Evolutionary conservation across 2,797 vertebrate species (phyloP), one percentile per base, ranked within the genome.

Genomic region (Myotis findleyi): DNA sequence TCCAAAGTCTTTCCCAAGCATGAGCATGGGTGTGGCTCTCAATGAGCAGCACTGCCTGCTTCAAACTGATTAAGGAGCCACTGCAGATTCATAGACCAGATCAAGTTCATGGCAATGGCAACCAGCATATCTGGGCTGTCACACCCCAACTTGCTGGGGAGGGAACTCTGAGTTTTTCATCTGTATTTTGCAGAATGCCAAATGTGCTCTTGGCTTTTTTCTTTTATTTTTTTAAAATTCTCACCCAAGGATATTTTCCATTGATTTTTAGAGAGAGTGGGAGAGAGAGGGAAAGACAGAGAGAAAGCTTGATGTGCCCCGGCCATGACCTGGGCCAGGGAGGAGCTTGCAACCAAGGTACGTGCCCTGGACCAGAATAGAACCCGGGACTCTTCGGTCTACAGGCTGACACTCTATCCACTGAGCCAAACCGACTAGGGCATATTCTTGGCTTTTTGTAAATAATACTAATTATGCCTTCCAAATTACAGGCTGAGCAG

Each of bases 111-210:
- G 9, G n/a, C 11, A 3, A 71, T 79, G 51, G 51, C 72, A 57
- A 57, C 36, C 64, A 75, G 68, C 79, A 33, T 55, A 82, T 57
- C 71, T 72, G 44, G 77, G 47, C 30, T 33, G 3, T n/a, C 75
- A 59, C 25, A 87, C 27, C 41, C 30, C 79, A 69, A 27, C 20
- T 49, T 87, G 21, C 36, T 55, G n/a, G 23, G 41, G 71, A 83
- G 33, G n/a, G 27, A 90, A 57, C 68, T 75, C 87, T 66, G 38
- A 64, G 21, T 9, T 93, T 86, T 91, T 75, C 79, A 64, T 89
- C 87, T 49, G 7, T 79, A 79, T 91, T 92, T 77, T 91, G 27
- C 38, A 44, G 75, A 94, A 95, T 27, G 75, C 30, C 87, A 95
- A 96, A 64, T 36, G 18, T 75, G 18, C 44, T 79, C 79, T 92